Evolutionary conservation across 2,113 vertebrate genomes (phyloP), one percentile per base, ranked within the genome.

Genomic region (Orycteropus afer): DNA sequence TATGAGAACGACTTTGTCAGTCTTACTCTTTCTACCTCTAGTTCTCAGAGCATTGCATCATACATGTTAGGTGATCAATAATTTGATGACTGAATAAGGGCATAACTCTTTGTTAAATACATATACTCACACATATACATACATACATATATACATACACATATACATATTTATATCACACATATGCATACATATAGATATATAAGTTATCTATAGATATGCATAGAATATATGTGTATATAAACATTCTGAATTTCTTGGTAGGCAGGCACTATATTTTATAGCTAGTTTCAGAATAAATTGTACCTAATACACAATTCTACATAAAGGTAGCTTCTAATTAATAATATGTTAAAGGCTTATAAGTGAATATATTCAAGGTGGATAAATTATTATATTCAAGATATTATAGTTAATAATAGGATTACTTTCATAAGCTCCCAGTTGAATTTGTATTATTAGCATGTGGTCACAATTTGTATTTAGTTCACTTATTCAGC

Each of bases 331-430:
- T 45, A 89, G 15, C 11, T 18, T 65, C 45, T 95, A 18, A 67
- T 59, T 77, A 87, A 89, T 87, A 87, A 10, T 17, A 40, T 84
- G 23, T 47, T 78, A 53, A 63, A 81, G 2, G 27, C 47, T 37
- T 55, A 29, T 79, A 73, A 82, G 22, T 55, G 29, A 78, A 55
- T 86, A 91, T 80, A 79, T 92, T 87, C 17, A 92, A 77, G 65
- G 63, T 86, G 25, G 10, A 51, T 73, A 92, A 89, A 67, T 65
- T 69, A 92, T 59, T 80, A 14, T 81, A 37, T 81, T 47, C 1
- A 86, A 51, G 37, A 53, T 86, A 86, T 47, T 63, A 59, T 17
- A 40, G 57, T 53, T 91, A 73, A 27, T 79, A 77, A 74, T 80
- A 29, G 25, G 22, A 47, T 77, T 81, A n/a, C 87, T 82, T 85